Evolutionary conservation across 2,797 vertebrate species (phyloP), one percentile per base, ranked within the genome.

Genomic region (Petrocephalus sullivani): DNA sequence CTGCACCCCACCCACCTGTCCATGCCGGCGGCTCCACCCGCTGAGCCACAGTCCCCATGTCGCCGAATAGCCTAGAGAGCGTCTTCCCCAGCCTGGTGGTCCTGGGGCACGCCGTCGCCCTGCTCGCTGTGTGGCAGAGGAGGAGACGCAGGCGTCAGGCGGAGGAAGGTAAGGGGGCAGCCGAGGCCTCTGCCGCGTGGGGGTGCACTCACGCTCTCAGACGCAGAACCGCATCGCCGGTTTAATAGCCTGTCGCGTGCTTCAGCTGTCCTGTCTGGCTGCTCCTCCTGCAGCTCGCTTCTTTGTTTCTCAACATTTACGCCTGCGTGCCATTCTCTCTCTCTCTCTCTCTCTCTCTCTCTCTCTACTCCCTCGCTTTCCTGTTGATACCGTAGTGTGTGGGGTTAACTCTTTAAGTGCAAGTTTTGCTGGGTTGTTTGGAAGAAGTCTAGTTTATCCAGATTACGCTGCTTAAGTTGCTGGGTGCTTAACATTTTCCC

Each of bases 1-100:
- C 51, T 21, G 84, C 64, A 16, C 87, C 81, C 86, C 64, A 23
- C 83, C 21, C 89, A 57, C 87, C 58, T 87, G 87, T 89, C 89
- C 56, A 88, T 6, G 10, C 56, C 89, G 84, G 87, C 92, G 21
- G 53, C 91, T 90, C 90, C 1, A 49, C 58, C 37, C 93, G 94
- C 91, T 93, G 89, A 86, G 87, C 86, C 89, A 5, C 88, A 91
- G 93, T 92, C 92, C 94, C 89, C 89, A 96, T 95, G 95, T 93
- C 95, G 93, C 92, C 94, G 87, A 95, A 93, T 93, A 94, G 95
- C 92, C 93, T 94, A 89, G 96, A 95, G 94, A 92, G 92, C 87
- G 94, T 96, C 89, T 97, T 98, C 94, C 96, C 97, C 28, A 92
- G 96, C 91, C 94, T 98, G 93, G 97, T 98, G 95, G 96, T 96